Evolutionary conservation across 2,888 invertebrate species (phyloP).

Genomic region (Alloplasta piceator): DNA sequence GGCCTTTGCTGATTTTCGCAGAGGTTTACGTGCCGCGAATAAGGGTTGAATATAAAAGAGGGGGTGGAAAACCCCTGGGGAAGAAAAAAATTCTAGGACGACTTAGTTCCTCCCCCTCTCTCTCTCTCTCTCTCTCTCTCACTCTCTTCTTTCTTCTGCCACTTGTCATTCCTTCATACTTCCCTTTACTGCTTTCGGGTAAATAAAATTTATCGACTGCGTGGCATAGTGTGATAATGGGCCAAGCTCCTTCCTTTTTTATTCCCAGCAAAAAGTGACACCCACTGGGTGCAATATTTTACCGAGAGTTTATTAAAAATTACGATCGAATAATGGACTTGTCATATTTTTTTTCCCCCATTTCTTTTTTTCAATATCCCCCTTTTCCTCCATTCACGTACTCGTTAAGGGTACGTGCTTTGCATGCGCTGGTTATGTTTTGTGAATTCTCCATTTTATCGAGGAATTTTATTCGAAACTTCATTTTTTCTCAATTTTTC

Average conservation of each 20-base stretch:
- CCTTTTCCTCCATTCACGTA: slow-evolving; percentile 13
- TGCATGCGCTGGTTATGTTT: too few relatives aligned
- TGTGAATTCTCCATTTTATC: too few relatives aligned
- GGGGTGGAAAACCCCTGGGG: background rate
- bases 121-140: slow-evolving; percentile 4
- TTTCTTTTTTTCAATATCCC: background rate
- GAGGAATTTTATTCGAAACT: background rate
- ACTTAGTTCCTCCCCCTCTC: slow-evolving; percentile 10
- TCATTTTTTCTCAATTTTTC: background rate
- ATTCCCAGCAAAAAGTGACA: background rate
- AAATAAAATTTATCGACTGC: slow-evolving; percentile 61
- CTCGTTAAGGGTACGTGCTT: background rate
- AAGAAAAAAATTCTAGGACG: slow-evolving; percentile 32
- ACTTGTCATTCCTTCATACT: slow-evolving; percentile 33
- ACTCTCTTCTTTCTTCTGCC: slow-evolving; percentile 34
- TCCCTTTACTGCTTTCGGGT: slow-evolving; percentile 36
- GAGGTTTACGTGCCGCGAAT: slow-evolving; percentile 67
- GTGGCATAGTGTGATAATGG: slow-evolving; percentile 45
- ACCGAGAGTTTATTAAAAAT: background rate
- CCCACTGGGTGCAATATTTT: background rate
- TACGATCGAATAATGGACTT: background rate
- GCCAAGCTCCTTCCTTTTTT: background rate
- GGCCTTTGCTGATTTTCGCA: slow-evolving; percentile 64
- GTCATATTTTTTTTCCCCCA: background rate
- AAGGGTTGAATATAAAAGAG: slow-evolving; percentile 20